Percentiles rank a stretch among this genome's conserved stretches.
Evolutionary conservation across 2,797 vertebrate genomes (phyloP).

Genomic region (Pangasius sanitwongsei): DNA sequence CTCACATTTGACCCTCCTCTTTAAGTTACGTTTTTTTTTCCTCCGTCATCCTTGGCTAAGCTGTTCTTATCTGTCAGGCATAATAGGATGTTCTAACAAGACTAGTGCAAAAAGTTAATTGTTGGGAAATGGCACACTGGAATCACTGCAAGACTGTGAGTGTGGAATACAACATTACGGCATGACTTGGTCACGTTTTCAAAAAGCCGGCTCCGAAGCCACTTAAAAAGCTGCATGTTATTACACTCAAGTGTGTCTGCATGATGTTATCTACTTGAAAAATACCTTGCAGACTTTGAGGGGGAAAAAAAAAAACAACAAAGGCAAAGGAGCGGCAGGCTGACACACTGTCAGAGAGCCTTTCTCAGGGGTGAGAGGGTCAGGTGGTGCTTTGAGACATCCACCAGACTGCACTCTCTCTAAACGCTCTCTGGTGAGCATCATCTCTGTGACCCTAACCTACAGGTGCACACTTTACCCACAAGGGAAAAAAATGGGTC

Average conservation of each 20-base stretch:
- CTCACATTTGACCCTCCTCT: conserved; percentile 70
- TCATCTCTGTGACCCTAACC: conserved; percentile 39
- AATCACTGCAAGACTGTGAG: conserved; percentile 42
- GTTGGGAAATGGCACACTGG: conserved; percentile 34
- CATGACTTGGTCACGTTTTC: conserved; percentile 68
- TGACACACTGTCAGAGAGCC: conserved; percentile 55
- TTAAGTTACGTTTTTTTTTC: conserved; percentile 65
- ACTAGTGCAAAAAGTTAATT: conserved; percentile 58
- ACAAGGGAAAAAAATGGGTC: conserved; percentile 31
- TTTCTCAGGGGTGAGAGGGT: conserved; percentile 42
- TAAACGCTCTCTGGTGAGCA: conserved; percentile 49
- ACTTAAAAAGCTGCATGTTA: conserved; percentile 76
- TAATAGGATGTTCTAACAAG: conserved; percentile 61
- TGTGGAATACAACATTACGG: conserved; percentile 63
- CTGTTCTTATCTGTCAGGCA: conserved; percentile 55
- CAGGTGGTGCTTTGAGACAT: conserved; percentile 44
- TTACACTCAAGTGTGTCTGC: conserved; percentile 71
- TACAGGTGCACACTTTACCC: conserved; percentile 39
- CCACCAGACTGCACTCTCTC: conserved; percentile 31
- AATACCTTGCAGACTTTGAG: conserved; percentile 65
- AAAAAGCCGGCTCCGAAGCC: conserved; percentile 71
- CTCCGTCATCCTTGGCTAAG: conserved; percentile 57
- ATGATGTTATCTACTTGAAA: conserved; percentile 76
- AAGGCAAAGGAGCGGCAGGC: conserved; percentile 60
- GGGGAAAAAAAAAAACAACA: conserved; percentile 65